Evolutionary conservation across 2,888 invertebrate genomes (phyloP).

Genomic region (Neria commutata): DNA sequence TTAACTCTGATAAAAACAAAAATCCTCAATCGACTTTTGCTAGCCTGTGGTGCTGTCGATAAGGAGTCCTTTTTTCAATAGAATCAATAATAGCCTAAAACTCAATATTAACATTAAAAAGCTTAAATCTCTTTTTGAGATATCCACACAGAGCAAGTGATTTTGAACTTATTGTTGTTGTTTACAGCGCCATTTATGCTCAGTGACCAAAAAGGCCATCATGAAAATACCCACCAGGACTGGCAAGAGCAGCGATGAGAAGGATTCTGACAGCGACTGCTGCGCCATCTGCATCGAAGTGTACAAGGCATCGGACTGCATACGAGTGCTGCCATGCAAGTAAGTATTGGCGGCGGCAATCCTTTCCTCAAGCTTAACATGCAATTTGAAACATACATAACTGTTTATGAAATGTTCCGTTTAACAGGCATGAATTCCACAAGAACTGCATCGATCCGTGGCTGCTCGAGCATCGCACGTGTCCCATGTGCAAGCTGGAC

Average conservation of each 20-base stretch:
- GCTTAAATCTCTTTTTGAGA: background rate
- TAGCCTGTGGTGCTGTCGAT: too few relatives aligned
- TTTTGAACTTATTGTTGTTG: slow-evolving; percentile 22
- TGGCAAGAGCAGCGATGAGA: slow-evolving; percentile 86
- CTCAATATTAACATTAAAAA: slow-evolving; percentile 2
- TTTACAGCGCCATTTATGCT: slow-evolving; percentile 84
- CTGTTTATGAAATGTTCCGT: too few relatives aligned
- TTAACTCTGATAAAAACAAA: too few relatives aligned
- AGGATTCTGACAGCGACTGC: slow-evolving; percentile 86
- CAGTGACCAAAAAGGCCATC: slow-evolving; percentile 91
- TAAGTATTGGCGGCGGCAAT: slow-evolving; percentile 67
- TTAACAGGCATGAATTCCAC: slow-evolving; percentile 88
- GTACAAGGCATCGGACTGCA: slow-evolving; percentile 84
- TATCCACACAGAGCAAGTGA: background rate
- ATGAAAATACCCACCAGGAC: slow-evolving; percentile 91
- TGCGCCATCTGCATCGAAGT: slow-evolving; percentile 96
- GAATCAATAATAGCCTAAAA: background rate
- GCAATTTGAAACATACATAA: too few relatives aligned
- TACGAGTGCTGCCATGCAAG: slow-evolving; percentile 91
- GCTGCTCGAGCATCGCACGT: slow-evolving; percentile 92
- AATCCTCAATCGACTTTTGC: too few relatives aligned
- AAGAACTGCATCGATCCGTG: slow-evolving; percentile 96
- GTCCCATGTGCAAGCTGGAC: slow-evolving; percentile 97
- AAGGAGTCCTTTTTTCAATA: too few relatives aligned
- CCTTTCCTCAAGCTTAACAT: background rate